A percentile compares a stretch with the other conserved stretches of the same genome.
phyloP scores from a whole-genome alignment of 2,797 vertebrate species.

The Leptodactylus fallax region DNA sequence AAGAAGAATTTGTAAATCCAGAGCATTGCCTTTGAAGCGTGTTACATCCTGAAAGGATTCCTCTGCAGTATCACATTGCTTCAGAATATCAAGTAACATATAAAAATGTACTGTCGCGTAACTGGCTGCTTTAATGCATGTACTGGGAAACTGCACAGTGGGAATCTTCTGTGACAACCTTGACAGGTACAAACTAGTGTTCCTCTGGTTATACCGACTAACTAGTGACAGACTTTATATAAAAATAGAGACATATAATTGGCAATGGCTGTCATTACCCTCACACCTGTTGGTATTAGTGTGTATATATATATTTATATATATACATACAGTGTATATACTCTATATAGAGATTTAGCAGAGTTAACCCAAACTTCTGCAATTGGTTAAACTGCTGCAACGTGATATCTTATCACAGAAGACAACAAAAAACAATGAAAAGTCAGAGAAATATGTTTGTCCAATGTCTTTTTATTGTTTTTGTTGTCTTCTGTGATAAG shows the following conservation, averaged over 20 bases:
- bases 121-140: constrained; percentile 40
- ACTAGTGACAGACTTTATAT: background rate
- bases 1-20: constrained; percentile 62
- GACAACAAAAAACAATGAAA: no score
- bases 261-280: background rate
- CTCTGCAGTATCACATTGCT: constrained; percentile 54
- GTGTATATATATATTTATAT: no score
- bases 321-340: no score
- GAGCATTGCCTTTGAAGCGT: constrained; percentile 60
- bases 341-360: no score
- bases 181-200: constrained; percentile 52
- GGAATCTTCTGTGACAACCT: constrained; percentile 12
- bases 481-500: no score
- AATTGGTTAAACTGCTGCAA: no score
- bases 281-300: background rate
- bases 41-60: constrained; percentile 64
- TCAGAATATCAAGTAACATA: constrained; percentile 58
- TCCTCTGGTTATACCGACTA: background rate
- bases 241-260: background rate
- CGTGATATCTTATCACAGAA: no score
- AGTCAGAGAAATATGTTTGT: no score
- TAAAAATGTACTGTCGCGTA: constrained; percentile 56
- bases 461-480: no score
- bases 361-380: no score
- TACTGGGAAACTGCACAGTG: constrained; percentile 4